Conservation (phyloP, 2,113 vertebrate genomes). For the Eulemur rufifrons region DNA sequence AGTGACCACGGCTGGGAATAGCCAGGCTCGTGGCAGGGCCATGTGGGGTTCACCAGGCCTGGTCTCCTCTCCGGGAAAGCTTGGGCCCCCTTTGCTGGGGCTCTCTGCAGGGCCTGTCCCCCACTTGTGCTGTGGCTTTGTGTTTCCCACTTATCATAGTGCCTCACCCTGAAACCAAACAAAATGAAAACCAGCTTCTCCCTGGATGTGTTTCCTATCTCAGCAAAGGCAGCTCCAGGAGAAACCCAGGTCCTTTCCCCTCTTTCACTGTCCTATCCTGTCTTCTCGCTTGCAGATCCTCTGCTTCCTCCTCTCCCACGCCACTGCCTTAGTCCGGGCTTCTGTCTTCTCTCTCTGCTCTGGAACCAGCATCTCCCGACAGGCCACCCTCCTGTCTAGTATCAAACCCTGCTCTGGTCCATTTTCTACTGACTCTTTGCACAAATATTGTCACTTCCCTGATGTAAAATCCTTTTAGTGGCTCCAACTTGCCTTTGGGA, state of each 20-base stretch:
- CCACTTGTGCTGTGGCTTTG: not conserved
- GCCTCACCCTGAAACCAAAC: not conserved
- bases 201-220: not conserved
- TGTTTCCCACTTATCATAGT: not conserved
- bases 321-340: not conserved
- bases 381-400: not conserved
- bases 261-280: not conserved
- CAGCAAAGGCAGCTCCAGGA: not conserved
- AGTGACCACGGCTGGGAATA: constrained; percentile 5
- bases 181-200: not conserved
- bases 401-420: not conserved
- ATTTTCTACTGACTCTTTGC: not conserved
- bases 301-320: not conserved
- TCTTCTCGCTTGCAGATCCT: not conserved
- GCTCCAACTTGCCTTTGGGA: not conserved
- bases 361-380: not conserved
- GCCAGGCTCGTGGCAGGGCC: not conserved
- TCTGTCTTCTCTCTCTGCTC: not conserved
- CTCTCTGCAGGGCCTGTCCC: not conserved
- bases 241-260: not conserved
- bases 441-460: not conserved
- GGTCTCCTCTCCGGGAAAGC: not conserved
- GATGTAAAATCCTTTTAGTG: not conserved
- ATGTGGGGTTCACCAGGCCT: not conserved
- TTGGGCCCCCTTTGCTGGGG: not conserved